Evolutionary conservation across 2,888 invertebrate genomes (phyloP).

Genomic region (Torymus auratus): DNA sequence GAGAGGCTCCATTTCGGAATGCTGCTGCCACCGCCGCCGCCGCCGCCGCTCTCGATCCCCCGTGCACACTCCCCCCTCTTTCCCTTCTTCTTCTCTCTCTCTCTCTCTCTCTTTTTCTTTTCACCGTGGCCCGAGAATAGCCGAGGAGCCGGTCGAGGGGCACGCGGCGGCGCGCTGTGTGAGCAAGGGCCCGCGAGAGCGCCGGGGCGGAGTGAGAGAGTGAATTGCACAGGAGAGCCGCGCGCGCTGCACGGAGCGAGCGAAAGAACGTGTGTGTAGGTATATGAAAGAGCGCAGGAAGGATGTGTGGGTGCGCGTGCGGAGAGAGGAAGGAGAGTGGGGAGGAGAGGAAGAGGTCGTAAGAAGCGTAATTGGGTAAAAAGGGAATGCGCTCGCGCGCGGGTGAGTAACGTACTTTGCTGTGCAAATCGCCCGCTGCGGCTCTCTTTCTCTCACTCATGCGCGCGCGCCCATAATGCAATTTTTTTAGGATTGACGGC

Average conservation of each 20-base stretch:
- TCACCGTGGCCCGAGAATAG: slow-evolving; percentile 3
- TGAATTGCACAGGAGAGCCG: too few relatives aligned
- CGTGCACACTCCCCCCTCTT: neutral
- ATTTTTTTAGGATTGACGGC: neutral
- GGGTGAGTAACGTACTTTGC: slow-evolving; percentile 6
- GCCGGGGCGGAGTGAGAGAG: too few relatives aligned
- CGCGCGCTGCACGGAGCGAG: slow-evolving; percentile 7
- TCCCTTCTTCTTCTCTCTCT: neutral
- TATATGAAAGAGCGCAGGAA: neutral
- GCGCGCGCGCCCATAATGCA: neutral
- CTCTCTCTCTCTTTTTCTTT: neutral
- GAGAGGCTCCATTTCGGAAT: slow-evolving; percentile 52
- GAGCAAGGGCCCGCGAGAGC: too few relatives aligned
- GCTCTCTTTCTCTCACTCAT: too few relatives aligned
- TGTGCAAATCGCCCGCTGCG: slow-evolving; percentile 9
- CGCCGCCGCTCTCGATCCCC: slow-evolving; percentile 23
- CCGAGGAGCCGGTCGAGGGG: slow-evolving; percentile 33
- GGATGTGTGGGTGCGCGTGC: slow-evolving; percentile 3
- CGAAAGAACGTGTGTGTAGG: neutral
- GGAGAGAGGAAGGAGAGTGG: neutral
- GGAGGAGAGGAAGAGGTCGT: neutral
- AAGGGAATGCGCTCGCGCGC: neutral
- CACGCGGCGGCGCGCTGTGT: too few relatives aligned
- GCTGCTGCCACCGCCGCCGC: neutral
- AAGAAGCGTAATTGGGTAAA: slow-evolving; percentile 47